Conservation (phyloP, 1,140 invertebrate species). For the Laupala kohalensis region DNA sequence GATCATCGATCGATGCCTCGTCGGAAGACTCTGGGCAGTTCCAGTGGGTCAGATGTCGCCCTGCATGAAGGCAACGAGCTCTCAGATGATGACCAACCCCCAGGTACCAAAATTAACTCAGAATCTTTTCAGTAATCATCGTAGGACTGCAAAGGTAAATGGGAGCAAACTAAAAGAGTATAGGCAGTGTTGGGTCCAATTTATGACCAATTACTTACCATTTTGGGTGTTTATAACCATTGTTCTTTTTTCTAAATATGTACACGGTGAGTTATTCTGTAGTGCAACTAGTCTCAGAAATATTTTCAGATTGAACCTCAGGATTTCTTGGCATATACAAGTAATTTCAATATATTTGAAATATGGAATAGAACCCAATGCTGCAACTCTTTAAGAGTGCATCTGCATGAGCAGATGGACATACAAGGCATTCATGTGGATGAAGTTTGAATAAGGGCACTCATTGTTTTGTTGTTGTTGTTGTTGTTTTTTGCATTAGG, state of each 20-base stretch:
- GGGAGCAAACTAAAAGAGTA: neutral
- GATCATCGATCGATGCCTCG: constrained; percentile 10
- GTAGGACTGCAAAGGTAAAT: neutral
- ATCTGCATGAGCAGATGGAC: neutral
- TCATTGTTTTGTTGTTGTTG: too few relatives aligned
- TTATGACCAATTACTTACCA: neutral
- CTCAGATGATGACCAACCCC: constrained; percentile 22
- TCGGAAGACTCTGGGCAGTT: constrained; percentile 37
- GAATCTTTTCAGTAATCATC: neutral
- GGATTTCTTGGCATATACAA: too few relatives aligned
- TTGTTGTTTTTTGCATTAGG: too few relatives aligned
- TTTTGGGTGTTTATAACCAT: too few relatives aligned
- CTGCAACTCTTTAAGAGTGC: neutral
- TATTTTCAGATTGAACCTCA: too few relatives aligned
- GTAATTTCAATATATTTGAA: neutral
- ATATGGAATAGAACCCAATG: neutral
- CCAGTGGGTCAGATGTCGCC: constrained; percentile 46
- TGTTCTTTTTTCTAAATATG: too few relatives aligned
- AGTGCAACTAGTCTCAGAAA: too few relatives aligned
- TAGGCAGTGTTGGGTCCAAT: neutral
- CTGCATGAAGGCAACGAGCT: constrained; percentile 43
- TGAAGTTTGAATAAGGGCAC: too few relatives aligned
- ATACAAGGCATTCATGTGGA: neutral
- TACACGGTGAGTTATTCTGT: too few relatives aligned
- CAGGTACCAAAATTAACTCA: constrained; percentile 7